phyloP scores from a whole-genome alignment of 2,113 vertebrate genomes.

The Chaetura pelagica region DNA sequence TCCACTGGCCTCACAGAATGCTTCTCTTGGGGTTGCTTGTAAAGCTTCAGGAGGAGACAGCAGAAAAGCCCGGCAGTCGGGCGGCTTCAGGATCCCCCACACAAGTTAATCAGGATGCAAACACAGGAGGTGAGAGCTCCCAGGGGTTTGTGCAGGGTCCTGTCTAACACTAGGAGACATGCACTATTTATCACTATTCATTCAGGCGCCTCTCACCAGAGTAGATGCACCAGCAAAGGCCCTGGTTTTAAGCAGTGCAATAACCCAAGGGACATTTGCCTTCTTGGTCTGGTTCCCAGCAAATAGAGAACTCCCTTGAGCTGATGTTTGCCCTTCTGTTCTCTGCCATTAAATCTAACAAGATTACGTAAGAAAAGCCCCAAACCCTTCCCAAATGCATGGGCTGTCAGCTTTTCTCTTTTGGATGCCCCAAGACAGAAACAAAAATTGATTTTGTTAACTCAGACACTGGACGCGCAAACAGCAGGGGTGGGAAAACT shows the following conservation, averaged over 20 bases:
- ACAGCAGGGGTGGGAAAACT: background rate
- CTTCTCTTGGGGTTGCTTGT: background rate
- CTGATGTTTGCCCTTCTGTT: background rate
- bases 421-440: background rate
- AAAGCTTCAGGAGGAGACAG: background rate
- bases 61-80: background rate
- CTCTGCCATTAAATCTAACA: background rate
- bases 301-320: background rate
- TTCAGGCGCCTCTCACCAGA: background rate
- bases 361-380: background rate
- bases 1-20: background rate
- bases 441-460: background rate
- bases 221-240: background rate
- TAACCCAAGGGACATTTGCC: background rate
- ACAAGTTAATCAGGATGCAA: constrained; percentile 7
- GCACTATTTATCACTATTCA: background rate
- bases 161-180: background rate
- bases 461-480: background rate
- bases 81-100: background rate
- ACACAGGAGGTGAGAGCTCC: background rate
- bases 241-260: background rate
- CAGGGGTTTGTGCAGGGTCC: background rate
- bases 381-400: background rate
- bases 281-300: background rate
- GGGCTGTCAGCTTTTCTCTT: background rate